A percentile compares a stretch with the other conserved stretches of the same genome.
phyloP scores from a whole-genome alignment of 2,888 invertebrate species.

The Camponotus fellah region DNA sequence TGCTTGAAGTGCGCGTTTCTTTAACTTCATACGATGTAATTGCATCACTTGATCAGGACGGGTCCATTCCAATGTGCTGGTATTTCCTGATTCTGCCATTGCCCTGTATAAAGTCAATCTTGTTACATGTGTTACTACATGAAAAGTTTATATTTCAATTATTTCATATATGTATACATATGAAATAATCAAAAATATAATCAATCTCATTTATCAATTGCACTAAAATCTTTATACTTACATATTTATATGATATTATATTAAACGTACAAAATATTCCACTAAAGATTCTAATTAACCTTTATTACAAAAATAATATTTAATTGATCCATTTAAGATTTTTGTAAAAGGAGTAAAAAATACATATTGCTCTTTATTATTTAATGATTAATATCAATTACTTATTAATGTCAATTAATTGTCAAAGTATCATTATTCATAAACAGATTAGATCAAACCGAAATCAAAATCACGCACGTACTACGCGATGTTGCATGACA shows the following conservation, averaged over 20 bases:
- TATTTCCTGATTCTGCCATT: slow-evolving; percentile 65
- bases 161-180: background rate
- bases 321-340: background rate
- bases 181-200: background rate
- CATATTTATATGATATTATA: background rate
- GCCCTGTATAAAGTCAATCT: slow-evolving; percentile 6
- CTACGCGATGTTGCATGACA: background rate
- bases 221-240: background rate
- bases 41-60: slow-evolving; percentile 90
- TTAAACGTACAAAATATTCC: background rate
- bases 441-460: background rate
- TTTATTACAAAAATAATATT: background rate
- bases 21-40: slow-evolving; percentile 91
- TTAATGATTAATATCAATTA: background rate
- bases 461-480: background rate
- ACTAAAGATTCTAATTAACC: background rate
- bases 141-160: background rate
- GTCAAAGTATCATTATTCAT: background rate
- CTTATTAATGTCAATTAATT: background rate
- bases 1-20: slow-evolving; percentile 92
- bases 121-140: slow-evolving; percentile 37
- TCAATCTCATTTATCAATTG: background rate
- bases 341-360: background rate
- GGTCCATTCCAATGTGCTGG: slow-evolving; percentile 86
- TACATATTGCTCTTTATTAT: background rate